Base-by-base conservation (phyloP, 2,888 invertebrate species). In the Patella caerulea region DNA sequence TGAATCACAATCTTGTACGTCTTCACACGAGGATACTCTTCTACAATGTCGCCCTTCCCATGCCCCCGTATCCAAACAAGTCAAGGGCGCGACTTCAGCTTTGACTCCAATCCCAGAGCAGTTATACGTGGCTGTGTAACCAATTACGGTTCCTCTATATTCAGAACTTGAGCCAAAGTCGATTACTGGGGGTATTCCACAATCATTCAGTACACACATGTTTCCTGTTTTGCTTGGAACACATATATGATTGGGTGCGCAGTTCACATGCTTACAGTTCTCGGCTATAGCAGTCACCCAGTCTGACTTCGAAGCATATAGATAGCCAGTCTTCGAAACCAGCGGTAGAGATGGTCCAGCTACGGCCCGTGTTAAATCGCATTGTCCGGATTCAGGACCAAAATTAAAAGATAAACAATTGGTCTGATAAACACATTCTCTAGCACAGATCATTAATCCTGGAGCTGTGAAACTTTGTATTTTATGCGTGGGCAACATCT, bases 361-460 rank as follows among this genome's bases (percentile, higher is more conserved):
- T 3, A 65, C 65, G 24, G n/a, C 24, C n/a, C 65, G 65, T 19
- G n/a, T 65, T 65, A 65, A 65, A 15, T 65, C 65, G 17, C 65
- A 65, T 65, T 19, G n/a, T 65, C 65, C 65, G 24, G 65, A 19
- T 65, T n/a, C 19, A 11, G 65, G 15, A 65, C 17, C 14, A 19
- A 11, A 65, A 65, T 65, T 65, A n/a, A 65, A 65, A 7, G 65
- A 65, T 65, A 65, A 65, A 65, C 65, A 65, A n/a, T 65, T 65
- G 9, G 65, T 65, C 24, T 65, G 65, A 65, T 65, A 65, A 65
- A 65, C 65, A 65, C 65, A 65, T 65, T 65, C 65, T 65, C 24
- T 65, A 65, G 19, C 65, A 65, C 65, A 65, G n/a, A 19, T 19
- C 65, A 65, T 65, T 19, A 65, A 29, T 29, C 29, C 29, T 29